Evolutionary conservation across 2,888 invertebrate species (phyloP).

Genomic region (Rambutsinella grinnellia): DNA sequence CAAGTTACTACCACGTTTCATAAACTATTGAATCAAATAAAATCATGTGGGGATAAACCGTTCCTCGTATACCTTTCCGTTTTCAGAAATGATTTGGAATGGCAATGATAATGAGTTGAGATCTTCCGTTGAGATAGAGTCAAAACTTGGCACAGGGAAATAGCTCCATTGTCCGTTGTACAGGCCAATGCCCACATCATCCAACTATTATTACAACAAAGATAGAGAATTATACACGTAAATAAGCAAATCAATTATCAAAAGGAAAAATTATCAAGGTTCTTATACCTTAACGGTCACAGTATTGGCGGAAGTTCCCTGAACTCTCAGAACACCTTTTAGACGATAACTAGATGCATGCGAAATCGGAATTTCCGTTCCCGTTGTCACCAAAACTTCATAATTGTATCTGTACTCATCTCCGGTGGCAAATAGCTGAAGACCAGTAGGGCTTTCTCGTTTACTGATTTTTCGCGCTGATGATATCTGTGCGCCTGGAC

Average conservation of each 20-base stretch:
- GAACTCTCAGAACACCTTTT: slow-evolving; percentile 55
- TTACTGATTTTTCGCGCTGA: slow-evolving; percentile 9
- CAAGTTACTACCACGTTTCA: not conserved
- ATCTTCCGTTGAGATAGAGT: slow-evolving; percentile 45
- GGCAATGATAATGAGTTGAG: slow-evolving; percentile 57
- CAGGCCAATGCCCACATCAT: slow-evolving; percentile 60
- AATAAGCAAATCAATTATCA: no score
- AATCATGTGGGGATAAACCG: not conserved
- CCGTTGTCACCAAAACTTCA: slow-evolving; percentile 62
- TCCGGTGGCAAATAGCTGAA: slow-evolving; percentile 51
- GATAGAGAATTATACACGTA: not conserved
- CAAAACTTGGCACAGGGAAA: slow-evolving; percentile 62
- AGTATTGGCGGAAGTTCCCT: slow-evolving; percentile 49
- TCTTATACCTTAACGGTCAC: slow-evolving; percentile 55
- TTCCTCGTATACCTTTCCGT: slow-evolving; percentile 60
- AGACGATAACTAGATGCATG: slow-evolving; percentile 63
- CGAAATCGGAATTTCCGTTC: slow-evolving; percentile 58
- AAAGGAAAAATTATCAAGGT: no score
- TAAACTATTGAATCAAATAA: not conserved
- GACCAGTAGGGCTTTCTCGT: not conserved
- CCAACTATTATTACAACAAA: slow-evolving; percentile 58
- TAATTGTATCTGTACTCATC: slow-evolving; percentile 63
- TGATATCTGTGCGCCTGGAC: slow-evolving; percentile 9
- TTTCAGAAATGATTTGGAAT: slow-evolving; percentile 59
- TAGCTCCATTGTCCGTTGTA: slow-evolving; percentile 66